Conservation (phyloP, 2,888 invertebrate genomes). For the Acheta domesticus region DNA sequence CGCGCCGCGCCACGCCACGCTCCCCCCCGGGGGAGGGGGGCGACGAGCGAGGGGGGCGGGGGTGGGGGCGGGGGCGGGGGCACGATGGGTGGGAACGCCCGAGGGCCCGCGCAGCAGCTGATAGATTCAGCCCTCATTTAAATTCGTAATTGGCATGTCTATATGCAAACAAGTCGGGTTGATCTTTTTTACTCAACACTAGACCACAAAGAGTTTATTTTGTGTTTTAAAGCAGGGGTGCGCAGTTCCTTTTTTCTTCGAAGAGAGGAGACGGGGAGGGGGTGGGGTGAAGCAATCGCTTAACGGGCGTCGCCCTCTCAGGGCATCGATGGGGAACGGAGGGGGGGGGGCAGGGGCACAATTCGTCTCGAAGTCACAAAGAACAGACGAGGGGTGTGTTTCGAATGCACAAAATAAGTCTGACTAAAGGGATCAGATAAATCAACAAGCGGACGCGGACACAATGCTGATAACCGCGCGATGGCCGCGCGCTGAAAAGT, state of each 20-base stretch:
- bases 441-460: not conserved
- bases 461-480: not conserved
- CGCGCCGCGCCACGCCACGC: too few species aligned
- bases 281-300: not conserved
- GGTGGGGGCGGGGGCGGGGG: not conserved
- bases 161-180: constrained; percentile 22
- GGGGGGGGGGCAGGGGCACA: not conserved
- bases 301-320: not conserved
- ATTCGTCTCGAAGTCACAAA: not conserved
- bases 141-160: constrained; percentile 27
- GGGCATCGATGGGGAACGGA: not conserved
- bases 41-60: not conserved
- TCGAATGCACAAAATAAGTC: not conserved
- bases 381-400: not conserved
- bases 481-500: not conserved
- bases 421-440: not conserved
- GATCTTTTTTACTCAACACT: constrained; percentile 10
- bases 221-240: not conserved
- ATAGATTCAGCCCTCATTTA: constrained; percentile 23
- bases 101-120: not conserved
- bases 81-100: not conserved
- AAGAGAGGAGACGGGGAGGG: not conserved
- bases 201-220: constrained; percentile 18
- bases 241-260: not conserved
- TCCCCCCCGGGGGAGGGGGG: not conserved